Base-by-base conservation (phyloP, 2,888 invertebrate species). In the Drosophila tripunctata region DNA sequence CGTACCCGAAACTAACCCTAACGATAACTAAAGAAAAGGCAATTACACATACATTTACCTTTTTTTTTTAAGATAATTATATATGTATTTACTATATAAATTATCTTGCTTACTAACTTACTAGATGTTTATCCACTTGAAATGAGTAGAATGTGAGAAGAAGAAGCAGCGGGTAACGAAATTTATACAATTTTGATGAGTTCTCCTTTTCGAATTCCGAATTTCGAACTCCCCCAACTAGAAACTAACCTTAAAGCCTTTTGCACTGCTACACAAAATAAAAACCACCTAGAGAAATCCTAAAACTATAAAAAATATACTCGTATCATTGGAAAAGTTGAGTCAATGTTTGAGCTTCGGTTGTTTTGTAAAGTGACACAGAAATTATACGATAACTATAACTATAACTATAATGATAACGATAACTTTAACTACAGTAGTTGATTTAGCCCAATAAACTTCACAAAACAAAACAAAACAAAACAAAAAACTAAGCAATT, bases 191-290 rank as follows among this genome's bases (percentile, higher is more conserved):
- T 60, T 27, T 27, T 52, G 21, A 40, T 64, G 15, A 41, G 51
- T 54, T 33, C 31, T 24, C 38, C 27, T 27, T 27, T 10, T 27
- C 27, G 27, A 27, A 27, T 10, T 27, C 27, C 27, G 27, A 27
- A 27, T n/a, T n/a, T n/a, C n/a, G n/a, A n/a, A 19, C 4, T 21
- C 27, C 33, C 45, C 58, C 44, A 41, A 52, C 56, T 52, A 64
- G 38, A 30, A 52, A 66, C 24, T 30, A 52, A 61, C 33, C 55
- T 44, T 44, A 41, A 74, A 67, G 79, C 79, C 79, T 79, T 79
- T 87, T 87, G 82, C 87, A 83, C 82, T 87, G 82, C 87, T 87
- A 87, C n/a, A n/a, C n/a, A n/a, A n/a, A n/a, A n/a, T n/a, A 73
- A 71, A 86, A 81, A 87, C 82, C 82, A 84, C 87, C 87, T 78